These are phyloP conservation scores for Heteropelma amictum DNA, from an alignment of 2,888 invertebrate genomes.

Conservation along the genomic window DNA sequence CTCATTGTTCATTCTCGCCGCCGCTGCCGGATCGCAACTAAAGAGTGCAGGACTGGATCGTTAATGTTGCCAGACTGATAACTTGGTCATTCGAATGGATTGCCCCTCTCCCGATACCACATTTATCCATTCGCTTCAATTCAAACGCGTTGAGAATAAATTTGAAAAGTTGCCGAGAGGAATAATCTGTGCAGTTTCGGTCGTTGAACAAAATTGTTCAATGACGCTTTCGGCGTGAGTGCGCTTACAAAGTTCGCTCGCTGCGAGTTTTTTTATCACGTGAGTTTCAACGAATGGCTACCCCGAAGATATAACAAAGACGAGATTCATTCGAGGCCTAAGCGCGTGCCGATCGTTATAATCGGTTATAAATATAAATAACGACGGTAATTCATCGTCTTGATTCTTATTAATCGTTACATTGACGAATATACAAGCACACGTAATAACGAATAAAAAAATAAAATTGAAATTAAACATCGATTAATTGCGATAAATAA, in stretches of 20 bases:
- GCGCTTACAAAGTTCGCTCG: slow-evolving; percentile 22
- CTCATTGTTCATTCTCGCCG: slow-evolving; percentile 33
- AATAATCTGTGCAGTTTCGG: neutral
- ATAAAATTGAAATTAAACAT: slow-evolving; percentile 5
- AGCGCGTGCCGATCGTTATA: slow-evolving; percentile 42
- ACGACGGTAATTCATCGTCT: slow-evolving; percentile 20
- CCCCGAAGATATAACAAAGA: neutral
- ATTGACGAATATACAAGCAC: slow-evolving; percentile 12
- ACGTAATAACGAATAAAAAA: slow-evolving; percentile 5
- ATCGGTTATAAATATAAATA: slow-evolving; percentile 14
- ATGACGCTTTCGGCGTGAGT: too few species aligned
- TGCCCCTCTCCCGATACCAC: too few species aligned
- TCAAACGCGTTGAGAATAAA: too few species aligned
- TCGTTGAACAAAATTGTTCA: neutral
- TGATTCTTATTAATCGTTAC: slow-evolving; percentile 40
- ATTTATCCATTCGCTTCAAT: too few species aligned
- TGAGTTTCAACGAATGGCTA: slow-evolving; percentile 30
- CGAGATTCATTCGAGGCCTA: slow-evolving; percentile 54
- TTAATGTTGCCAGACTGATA: slow-evolving; percentile 31
- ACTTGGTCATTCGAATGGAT: too few species aligned
- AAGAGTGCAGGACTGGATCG: slow-evolving; percentile 8
- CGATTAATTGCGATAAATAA: neutral
- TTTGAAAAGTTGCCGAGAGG: too few species aligned
- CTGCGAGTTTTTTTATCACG: slow-evolving; percentile 47
- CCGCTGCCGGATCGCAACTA: slow-evolving; percentile 44